Conservation (phyloP, 30 jellyfish, hydroid and myxozoan species). For the Cassiopea andromeda region DNA sequence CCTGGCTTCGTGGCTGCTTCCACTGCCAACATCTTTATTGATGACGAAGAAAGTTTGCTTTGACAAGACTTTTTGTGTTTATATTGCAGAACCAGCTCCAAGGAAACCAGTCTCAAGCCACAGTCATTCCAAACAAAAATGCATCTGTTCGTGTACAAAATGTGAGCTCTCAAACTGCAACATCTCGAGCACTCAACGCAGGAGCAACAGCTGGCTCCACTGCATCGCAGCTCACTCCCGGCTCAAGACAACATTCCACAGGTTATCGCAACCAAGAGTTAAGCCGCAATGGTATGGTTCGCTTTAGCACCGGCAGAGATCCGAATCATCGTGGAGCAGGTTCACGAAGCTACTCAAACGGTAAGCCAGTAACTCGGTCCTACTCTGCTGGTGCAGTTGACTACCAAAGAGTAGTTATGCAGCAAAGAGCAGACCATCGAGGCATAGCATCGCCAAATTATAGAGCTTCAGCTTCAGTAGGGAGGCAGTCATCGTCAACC, state of each 20-base stretch:
- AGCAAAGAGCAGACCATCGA: constrained; percentile 44
- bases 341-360: constrained; percentile 44
- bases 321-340: constrained; percentile 51
- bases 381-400: constrained; percentile 74
- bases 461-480: constrained; percentile 9
- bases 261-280: constrained; percentile 43
- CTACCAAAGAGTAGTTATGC: constrained; percentile 49
- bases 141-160: constrained; percentile 38
- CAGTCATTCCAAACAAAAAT: constrained; percentile 63
- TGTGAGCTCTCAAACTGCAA: not conserved
- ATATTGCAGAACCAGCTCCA: constrained; percentile 52
- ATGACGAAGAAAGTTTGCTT: not conserved
- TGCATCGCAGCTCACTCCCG: constrained; percentile 67
- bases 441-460: constrained; percentile 57
- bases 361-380: constrained; percentile 64
- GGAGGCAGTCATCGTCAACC: constrained; percentile 31
- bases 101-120: constrained; percentile 63
- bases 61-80: not conserved
- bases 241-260: constrained; percentile 53
- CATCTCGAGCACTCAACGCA: constrained; percentile 45
- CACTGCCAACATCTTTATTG: too few relatives aligned
- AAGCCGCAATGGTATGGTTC: constrained; percentile 61
- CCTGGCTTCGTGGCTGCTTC: too few relatives aligned
- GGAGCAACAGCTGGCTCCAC: constrained; percentile 59
- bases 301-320: constrained; percentile 54